These are phyloP conservation scores for Fulmarus glacialis DNA, from an alignment of 2,113 vertebrate genomes.

Conservation along the genomic window DNA sequence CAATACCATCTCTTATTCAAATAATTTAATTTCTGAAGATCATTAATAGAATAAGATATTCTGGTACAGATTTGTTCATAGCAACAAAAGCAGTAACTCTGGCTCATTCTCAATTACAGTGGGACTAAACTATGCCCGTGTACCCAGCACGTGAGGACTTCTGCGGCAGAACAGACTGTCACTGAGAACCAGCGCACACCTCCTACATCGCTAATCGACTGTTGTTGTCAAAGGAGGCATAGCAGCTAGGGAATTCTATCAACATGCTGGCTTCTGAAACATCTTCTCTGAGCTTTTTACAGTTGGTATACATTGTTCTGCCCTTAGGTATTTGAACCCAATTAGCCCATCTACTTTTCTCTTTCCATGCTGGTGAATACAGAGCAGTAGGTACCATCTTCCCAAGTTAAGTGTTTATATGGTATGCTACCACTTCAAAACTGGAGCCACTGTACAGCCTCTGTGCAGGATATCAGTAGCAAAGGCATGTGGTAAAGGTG, in stretches of 20 bases:
- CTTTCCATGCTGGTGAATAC: background rate
- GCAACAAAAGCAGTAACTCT: background rate
- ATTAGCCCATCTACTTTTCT: background rate
- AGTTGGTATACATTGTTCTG: background rate
- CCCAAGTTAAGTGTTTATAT: background rate
- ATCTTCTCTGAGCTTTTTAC: background rate
- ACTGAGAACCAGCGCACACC: background rate
- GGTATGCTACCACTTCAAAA: background rate
- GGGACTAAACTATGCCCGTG: background rate
- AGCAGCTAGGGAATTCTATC: background rate
- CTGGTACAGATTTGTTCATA: background rate
- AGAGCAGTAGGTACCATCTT: background rate
- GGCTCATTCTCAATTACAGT: background rate
- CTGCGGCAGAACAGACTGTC: background rate
- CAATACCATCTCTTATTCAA: background rate
- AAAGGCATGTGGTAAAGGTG: background rate
- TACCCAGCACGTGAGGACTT: background rate
- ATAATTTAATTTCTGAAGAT: background rate
- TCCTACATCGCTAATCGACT: accelerated
- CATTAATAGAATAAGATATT: background rate
- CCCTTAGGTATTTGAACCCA: background rate
- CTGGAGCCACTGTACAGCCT: background rate
- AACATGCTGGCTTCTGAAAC: background rate
- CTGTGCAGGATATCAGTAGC: background rate
- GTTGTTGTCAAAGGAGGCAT: background rate